Conservation (phyloP, 37 sponge, comb jelly and placozoan genomes). For the Chondrilla cf. caribensis region DNA sequence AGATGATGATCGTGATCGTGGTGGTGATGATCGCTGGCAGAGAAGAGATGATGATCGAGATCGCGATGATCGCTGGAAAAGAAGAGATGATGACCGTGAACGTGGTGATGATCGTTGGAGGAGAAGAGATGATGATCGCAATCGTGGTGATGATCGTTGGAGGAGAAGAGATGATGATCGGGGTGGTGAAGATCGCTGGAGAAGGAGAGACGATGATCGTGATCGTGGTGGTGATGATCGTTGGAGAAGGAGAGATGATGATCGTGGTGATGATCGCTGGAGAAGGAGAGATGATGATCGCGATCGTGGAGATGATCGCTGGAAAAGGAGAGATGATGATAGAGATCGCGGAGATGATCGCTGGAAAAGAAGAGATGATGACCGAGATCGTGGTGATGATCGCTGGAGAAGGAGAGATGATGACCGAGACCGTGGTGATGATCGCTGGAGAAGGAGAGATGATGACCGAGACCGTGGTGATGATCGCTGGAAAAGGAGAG, state of each 20-base stretch:
- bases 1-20: neutral
- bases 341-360: conserved; percentile 7
- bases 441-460: neutral
- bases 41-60: conserved; percentile 10
- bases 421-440: neutral
- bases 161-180: neutral
- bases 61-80: neutral
- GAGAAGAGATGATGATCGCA: neutral
- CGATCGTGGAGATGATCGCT: neutral
- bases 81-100: neutral
- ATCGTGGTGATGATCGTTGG: neutral
- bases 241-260: neutral
- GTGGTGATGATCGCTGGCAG: neutral
- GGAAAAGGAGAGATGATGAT: conserved; percentile 1
- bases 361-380: conserved; percentile 1
- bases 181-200: neutral
- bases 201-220: neutral
- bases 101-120: neutral
- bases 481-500: neutral
- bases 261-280: neutral
- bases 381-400: neutral
- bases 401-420: neutral
- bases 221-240: neutral
- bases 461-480: neutral
- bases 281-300: conserved; percentile 11